Evolutionary conservation across 2,888 invertebrate species (phyloP).

Genomic region (Latrodectus hesperus): DNA sequence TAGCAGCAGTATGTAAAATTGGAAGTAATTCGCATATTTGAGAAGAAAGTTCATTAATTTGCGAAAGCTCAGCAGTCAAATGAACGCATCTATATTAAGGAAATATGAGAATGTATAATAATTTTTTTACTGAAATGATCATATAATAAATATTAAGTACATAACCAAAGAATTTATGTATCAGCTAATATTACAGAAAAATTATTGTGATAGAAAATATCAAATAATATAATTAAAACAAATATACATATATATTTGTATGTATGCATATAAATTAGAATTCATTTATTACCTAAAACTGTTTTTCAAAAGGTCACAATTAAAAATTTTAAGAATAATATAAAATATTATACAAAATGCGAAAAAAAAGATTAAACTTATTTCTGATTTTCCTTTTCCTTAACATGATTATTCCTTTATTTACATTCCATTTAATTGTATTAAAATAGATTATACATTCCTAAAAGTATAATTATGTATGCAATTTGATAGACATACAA

Average conservation of each 20-base stretch:
- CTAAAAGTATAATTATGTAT: background rate
- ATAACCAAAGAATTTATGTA: no score
- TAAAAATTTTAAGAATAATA: no score
- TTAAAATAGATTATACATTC: background rate
- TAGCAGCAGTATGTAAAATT: conserved; percentile 75
- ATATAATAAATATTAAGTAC: no score
- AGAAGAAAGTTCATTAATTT: conserved; percentile 73
- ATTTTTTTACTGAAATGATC: no score
- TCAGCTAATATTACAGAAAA: no score
- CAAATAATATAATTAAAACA: no score
- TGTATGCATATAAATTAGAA: background rate
- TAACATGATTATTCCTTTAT: background rate
- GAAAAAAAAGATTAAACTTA: background rate
- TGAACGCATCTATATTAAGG: conserved; percentile 75
- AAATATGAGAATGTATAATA: background rate
- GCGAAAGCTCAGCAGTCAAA: conserved; percentile 76
- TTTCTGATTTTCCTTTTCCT: background rate
- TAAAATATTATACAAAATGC: background rate
- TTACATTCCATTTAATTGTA: background rate
- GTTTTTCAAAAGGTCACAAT: no score
- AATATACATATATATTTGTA: background rate
- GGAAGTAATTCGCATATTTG: conserved; percentile 74
- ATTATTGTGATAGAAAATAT: no score
- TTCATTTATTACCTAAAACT: no score
- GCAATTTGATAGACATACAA: background rate